Evolutionary conservation across 2,888 invertebrate species (phyloP).

Genomic region (Drosophila paramelanica): DNA sequence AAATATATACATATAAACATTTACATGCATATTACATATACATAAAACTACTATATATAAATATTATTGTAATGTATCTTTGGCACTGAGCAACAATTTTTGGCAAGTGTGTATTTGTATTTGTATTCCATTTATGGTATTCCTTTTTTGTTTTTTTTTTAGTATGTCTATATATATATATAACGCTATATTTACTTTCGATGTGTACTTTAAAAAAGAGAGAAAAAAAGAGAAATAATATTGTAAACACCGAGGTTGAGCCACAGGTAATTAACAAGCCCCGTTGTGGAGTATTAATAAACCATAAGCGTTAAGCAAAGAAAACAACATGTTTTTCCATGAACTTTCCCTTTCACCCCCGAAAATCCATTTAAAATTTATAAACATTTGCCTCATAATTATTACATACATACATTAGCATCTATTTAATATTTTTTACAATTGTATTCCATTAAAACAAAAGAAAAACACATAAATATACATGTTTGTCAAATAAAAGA

Average conservation of each 20-base stretch:
- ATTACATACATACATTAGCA: slow-evolving; percentile 60
- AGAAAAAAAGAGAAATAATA: slow-evolving; percentile 17
- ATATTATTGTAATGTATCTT: slow-evolving; percentile 50
- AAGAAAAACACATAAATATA: slow-evolving; percentile 22
- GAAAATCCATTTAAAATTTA: slow-evolving; percentile 17
- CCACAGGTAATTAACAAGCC: slow-evolving; percentile 55
- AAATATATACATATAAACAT: slow-evolving; percentile 45
- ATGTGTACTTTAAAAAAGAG: slow-evolving; percentile 42
- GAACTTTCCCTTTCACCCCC: not conserved
- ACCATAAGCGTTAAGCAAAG: slow-evolving; percentile 41
- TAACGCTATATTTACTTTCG: slow-evolving; percentile 39
- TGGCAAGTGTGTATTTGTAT: slow-evolving; percentile 50
- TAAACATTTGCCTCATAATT: slow-evolving; percentile 70
- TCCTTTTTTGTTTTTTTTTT: slow-evolving; percentile 19
- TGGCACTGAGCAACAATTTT: slow-evolving; percentile 54
- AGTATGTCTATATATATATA: slow-evolving; percentile 41
- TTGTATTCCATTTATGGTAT: slow-evolving; percentile 60
- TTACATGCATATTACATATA: slow-evolving; percentile 43
- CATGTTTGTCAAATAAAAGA: slow-evolving; percentile 42
- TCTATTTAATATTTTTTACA: slow-evolving; percentile 70
- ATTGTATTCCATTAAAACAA: slow-evolving; percentile 61
- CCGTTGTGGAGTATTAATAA: slow-evolving; percentile 59
- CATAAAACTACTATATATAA: slow-evolving; percentile 35
- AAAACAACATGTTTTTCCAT: slow-evolving; percentile 24
- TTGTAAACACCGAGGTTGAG: slow-evolving; percentile 68